A percentile compares a stretch with the other conserved stretches of the same genome.
These are phyloP conservation scores for Panthera uncia DNA, from an alignment of 2,113 vertebrate genomes.

Conservation along the genomic window DNA sequence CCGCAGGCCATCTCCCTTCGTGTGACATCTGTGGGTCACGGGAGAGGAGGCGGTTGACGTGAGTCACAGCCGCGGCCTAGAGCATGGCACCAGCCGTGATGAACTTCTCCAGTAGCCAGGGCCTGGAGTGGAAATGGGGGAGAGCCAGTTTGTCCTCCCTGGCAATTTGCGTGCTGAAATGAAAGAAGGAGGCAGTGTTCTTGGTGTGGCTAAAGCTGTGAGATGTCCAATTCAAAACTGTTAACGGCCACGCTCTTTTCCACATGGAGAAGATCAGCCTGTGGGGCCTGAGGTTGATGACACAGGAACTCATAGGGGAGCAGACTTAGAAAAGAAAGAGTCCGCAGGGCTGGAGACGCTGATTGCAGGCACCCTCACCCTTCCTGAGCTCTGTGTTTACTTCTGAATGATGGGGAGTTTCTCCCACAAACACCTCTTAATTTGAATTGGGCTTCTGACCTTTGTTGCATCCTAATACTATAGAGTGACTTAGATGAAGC, in stretches of 20 bases:
- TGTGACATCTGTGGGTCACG: slow-evolving; percentile 80
- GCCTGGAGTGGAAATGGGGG: slow-evolving; percentile 88
- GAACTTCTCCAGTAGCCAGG: slow-evolving; percentile 86
- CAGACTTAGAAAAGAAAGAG: background rate
- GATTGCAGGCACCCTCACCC: background rate
- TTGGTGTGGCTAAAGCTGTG: background rate
- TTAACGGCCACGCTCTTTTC: background rate
- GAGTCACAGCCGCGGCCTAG: slow-evolving; percentile 87
- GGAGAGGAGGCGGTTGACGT: slow-evolving; percentile 91
- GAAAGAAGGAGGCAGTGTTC: background rate
- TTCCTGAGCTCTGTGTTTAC: background rate
- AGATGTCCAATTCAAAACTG: background rate
- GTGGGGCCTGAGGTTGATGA: background rate
- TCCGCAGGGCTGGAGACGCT: background rate
- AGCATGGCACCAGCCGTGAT: slow-evolving; percentile 86
- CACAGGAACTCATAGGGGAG: background rate
- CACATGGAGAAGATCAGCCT: background rate
- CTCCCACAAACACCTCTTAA: background rate
- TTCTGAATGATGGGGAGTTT: too few relatives aligned
- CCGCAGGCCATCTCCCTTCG: slow-evolving; percentile 84
- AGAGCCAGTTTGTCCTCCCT: slow-evolving; percentile 90
- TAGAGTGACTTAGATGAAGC: background rate
- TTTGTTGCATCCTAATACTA: background rate
- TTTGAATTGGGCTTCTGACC: background rate
- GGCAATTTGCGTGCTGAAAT: background rate